Evolutionary conservation across 2,113 vertebrate genomes (phyloP).

Genomic region (Melanostigma gelatinosum): DNA sequence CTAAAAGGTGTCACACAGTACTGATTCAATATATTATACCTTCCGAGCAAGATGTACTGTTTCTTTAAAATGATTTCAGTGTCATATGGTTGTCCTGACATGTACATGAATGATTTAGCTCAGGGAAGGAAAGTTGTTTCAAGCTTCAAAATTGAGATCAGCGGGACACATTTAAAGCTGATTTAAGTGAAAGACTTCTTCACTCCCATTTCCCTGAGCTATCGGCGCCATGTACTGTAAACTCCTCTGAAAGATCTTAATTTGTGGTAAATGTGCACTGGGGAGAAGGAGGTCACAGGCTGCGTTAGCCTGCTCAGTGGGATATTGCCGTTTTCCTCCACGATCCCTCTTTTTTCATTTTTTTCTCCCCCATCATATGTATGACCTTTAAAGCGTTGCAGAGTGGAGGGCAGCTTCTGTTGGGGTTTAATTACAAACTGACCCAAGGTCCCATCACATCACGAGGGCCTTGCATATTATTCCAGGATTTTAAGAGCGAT

Average conservation of each 20-base stretch:
- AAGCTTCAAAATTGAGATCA: not conserved
- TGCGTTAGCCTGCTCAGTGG: constrained; percentile 37
- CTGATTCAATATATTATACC: not conserved
- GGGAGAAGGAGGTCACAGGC: constrained; percentile 43
- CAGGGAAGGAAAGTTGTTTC: too few relatives aligned
- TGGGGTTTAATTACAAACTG: constrained; percentile 71
- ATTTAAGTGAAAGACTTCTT: constrained; percentile 13
- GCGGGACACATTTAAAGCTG: constrained; percentile 27
- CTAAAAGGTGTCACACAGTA: not conserved
- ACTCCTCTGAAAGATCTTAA: constrained; percentile 40
- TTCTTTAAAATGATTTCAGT: constrained; percentile 22
- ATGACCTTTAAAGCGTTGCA: constrained; percentile 66
- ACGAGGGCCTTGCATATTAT: constrained; percentile 51
- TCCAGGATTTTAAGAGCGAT: constrained; percentile 51
- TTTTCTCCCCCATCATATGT: constrained; percentile 26
- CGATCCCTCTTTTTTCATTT: not conserved
- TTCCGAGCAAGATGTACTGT: constrained; percentile 19
- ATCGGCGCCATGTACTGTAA: constrained; percentile 2
- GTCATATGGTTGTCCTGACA: constrained; percentile 28
- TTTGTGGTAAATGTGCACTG: constrained; percentile 47
- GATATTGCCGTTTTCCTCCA: constrained; percentile 31
- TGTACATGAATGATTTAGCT: not conserved
- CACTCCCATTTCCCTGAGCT: constrained; percentile 16
- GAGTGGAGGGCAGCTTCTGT: constrained; percentile 60
- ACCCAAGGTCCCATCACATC: constrained; percentile 60